Conservation (phyloP, 2,888 invertebrate species). For the Drosophila conformis region DNA sequence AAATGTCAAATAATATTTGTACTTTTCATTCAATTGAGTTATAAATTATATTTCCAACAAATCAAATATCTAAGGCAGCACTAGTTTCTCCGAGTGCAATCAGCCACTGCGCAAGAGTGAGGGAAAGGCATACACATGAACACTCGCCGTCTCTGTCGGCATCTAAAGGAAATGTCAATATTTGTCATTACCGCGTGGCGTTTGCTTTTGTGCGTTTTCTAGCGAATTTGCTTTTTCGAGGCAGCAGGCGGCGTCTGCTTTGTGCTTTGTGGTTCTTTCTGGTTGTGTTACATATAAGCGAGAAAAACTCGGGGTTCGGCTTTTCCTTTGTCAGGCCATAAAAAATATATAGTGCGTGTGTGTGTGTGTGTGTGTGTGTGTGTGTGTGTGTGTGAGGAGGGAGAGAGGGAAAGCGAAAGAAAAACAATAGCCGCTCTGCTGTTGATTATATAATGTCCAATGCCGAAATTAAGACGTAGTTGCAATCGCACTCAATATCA, state of each 20-base stretch:
- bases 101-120: neutral
- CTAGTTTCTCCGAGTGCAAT: neutral
- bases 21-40: neutral
- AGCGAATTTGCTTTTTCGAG: slow-evolving; percentile 62
- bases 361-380: neutral
- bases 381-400: no score
- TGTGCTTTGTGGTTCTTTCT: slow-evolving; percentile 47
- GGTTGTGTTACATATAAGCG: slow-evolving; percentile 2
- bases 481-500: slow-evolving; percentile 53
- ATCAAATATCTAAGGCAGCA: neutral
- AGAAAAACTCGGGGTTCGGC: slow-evolving; percentile 33
- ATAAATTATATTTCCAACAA: neutral
- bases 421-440: slow-evolving; percentile 46
- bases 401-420: slow-evolving; percentile 1
- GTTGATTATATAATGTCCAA: slow-evolving; percentile 65
- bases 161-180: slow-evolving; percentile 70
- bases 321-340: slow-evolving; percentile 57
- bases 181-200: slow-evolving; percentile 76
- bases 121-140: neutral
- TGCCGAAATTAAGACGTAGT: slow-evolving; percentile 65
- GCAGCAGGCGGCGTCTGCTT: slow-evolving; percentile 27
- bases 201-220: slow-evolving; percentile 61
- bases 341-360: slow-evolving; percentile 20
- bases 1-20: neutral
- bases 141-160: slow-evolving; percentile 4